Conservation (phyloP, 2,113 vertebrate species). For the Scomber colias region DNA sequence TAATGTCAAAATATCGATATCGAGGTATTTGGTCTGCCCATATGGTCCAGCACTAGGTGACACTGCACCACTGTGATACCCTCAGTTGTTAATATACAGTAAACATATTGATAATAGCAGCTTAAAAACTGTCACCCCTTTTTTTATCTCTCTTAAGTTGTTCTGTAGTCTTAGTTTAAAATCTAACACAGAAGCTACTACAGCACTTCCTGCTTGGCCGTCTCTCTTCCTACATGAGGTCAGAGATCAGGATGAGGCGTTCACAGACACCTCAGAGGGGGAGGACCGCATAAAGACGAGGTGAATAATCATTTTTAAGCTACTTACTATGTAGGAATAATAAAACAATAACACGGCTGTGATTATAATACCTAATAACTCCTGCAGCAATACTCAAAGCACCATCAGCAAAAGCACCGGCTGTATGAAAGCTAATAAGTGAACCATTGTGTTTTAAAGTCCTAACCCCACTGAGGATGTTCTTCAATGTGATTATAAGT, state of each 20-base stretch:
- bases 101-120: too few relatives aligned
- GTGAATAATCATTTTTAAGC: background rate
- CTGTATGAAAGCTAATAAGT: background rate
- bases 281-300: background rate
- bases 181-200: background rate
- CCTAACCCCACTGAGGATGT: slow-evolving; percentile 19
- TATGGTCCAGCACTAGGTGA: too few relatives aligned
- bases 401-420: background rate
- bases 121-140: too few relatives aligned
- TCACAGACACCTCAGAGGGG: background rate
- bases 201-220: background rate
- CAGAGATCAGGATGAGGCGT: too few relatives aligned
- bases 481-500: slow-evolving; percentile 20
- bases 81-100: too few relatives aligned
- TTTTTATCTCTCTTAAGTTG: too few relatives aligned
- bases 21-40: too few relatives aligned
- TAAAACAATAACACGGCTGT: background rate
- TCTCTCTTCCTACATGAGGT: too few relatives aligned
- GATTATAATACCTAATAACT: background rate
- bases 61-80: too few relatives aligned
- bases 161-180: background rate
- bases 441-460: slow-evolving; percentile 2
- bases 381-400: background rate
- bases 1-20: too few relatives aligned
- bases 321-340: background rate